Conservation (phyloP, 2,888 invertebrate genomes). For the Cataglyphis altisquamis region DNA sequence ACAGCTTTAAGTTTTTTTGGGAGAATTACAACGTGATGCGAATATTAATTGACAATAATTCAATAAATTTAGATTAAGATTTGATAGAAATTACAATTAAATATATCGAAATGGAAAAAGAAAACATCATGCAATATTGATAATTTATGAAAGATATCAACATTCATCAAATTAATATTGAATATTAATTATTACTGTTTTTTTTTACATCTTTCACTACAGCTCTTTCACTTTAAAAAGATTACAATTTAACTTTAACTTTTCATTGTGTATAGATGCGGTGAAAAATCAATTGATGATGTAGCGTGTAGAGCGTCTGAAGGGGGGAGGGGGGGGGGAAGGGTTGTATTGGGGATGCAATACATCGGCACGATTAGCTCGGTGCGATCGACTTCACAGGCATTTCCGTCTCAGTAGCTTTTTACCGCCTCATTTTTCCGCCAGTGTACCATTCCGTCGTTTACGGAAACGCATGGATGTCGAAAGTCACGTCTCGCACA, state of each 20-base stretch:
- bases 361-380: constrained; percentile 21
- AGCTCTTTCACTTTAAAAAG: not conserved
- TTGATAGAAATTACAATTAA: not conserved
- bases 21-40: not conserved
- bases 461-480: constrained; percentile 35
- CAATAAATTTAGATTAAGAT: not conserved
- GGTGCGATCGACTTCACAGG: constrained; percentile 24
- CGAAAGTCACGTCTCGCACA: constrained; percentile 41
- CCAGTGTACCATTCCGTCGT: constrained; percentile 13
- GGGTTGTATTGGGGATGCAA: not conserved
- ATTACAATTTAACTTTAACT: no score
- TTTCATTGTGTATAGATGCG: not conserved
- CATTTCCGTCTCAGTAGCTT: constrained; percentile 21
- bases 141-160: not conserved
- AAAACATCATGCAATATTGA: not conserved
- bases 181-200: not conserved
- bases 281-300: constrained; percentile 13
- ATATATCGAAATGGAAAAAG: not conserved
- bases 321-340: no score
- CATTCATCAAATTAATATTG: not conserved
- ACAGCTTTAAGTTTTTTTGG: not conserved
- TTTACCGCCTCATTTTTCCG: constrained; percentile 35
- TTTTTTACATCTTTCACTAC: no score
- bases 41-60: not conserved
- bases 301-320: not conserved